Percentiles rank a stretch among this genome's conserved stretches.
Evolutionary conservation across 2,797 vertebrate genomes (phyloP).

Genomic region (Leontopithecus rosalia): DNA sequence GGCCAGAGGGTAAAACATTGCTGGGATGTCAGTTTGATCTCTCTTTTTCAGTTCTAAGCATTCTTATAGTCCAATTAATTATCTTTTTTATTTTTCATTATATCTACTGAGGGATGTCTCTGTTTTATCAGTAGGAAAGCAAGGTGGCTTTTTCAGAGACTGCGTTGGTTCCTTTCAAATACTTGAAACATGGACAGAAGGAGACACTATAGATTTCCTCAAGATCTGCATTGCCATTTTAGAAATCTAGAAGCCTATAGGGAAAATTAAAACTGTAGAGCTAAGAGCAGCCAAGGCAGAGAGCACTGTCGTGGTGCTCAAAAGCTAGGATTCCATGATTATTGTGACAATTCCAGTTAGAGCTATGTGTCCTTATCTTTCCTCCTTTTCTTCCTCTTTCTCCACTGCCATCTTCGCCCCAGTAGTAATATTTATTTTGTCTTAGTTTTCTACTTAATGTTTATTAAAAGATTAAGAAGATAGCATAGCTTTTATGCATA

Average conservation of each 20-base stretch:
- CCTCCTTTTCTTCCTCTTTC: neutral
- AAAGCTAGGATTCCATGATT: neutral
- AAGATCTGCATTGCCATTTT: neutral
- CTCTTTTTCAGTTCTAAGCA: neutral
- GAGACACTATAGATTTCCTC: constrained; percentile 1
- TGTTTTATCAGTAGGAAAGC: neutral
- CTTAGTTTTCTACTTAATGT: neutral
- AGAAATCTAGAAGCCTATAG: neutral
- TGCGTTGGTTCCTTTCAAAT: neutral
- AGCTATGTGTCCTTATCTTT: neutral
- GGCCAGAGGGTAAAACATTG: neutral
- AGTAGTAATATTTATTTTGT: neutral
- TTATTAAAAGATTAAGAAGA: constrained; percentile 28
- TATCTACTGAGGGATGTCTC: neutral
- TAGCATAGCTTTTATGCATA: no score
- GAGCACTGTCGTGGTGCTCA: neutral
- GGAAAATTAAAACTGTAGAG: neutral
- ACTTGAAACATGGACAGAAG: neutral
- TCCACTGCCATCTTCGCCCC: neutral
- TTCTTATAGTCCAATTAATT: neutral
- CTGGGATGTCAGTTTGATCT: neutral
- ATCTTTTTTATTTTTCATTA: neutral
- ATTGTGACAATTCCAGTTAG: neutral
- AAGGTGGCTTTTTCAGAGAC: neutral
- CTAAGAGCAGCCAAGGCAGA: neutral